A percentile compares a stretch with the other conserved stretches of the same genome.
Conservation (phyloP, 2,888 invertebrate species). For the Vandiemenella viatica region DNA sequence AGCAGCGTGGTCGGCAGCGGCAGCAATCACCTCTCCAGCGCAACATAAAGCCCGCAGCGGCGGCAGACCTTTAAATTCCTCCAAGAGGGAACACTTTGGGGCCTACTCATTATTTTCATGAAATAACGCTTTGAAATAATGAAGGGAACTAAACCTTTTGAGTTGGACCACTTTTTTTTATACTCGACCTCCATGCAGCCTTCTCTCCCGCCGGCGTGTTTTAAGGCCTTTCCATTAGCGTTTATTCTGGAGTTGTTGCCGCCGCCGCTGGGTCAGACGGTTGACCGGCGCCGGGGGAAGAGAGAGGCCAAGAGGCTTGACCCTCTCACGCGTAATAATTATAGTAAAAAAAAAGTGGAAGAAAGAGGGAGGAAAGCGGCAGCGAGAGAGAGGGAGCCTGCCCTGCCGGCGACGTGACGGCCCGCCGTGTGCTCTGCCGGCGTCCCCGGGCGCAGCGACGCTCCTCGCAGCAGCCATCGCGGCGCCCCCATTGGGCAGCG, state of each 20-base stretch:
- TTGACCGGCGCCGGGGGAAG: no score
- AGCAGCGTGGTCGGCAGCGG: no score
- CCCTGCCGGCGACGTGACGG: not conserved
- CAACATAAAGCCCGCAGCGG: no score
- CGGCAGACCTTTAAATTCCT: no score
- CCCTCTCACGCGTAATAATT: no score
- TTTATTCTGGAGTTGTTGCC: not conserved
- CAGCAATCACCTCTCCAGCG: no score
- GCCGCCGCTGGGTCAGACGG: not conserved
- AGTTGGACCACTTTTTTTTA: not conserved
- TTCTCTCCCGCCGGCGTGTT: no score
- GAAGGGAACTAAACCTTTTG: not conserved
- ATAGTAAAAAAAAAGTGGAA: not conserved
- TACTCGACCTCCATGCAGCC: no score
- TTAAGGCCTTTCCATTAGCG: not conserved
- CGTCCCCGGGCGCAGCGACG: not conserved
- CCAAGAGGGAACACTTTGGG: not conserved
- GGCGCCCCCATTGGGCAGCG: conserved; percentile 4
- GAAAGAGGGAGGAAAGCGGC: no score
- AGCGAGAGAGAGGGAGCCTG: not conserved
- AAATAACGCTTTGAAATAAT: not conserved
- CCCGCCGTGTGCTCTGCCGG: not conserved
- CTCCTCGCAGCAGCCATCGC: conserved; percentile 6
- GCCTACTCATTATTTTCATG: not conserved
- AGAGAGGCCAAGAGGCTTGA: no score